Evolutionary conservation across 37 sponge, comb jelly and placozoan species (phyloP).

Genomic region (Ephydatia muelleri): DNA sequence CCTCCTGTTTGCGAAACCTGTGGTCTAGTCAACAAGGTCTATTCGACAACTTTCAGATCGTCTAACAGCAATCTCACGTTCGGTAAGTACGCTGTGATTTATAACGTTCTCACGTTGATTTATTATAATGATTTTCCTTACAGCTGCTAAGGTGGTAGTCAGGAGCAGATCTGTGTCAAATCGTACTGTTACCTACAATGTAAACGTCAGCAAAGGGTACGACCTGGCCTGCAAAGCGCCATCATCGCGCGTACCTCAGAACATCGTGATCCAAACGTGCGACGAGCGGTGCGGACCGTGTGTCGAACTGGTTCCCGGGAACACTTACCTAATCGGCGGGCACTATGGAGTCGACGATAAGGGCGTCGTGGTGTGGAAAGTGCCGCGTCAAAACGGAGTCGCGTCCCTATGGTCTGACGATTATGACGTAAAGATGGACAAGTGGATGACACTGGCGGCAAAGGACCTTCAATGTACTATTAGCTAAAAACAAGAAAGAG

Average conservation of each 20-base stretch:
- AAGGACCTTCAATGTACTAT: not conserved
- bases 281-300: not conserved
- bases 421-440: not conserved
- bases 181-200: not conserved
- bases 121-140: not conserved
- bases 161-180: not conserved
- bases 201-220: not conserved
- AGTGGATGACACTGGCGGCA: not conserved
- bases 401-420: not conserved
- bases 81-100: not conserved
- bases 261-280: not conserved
- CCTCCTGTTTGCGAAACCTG: not conserved
- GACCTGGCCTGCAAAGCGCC: not conserved
- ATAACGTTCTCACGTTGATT: not conserved
- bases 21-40: not conserved
- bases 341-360: not conserved
- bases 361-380: not conserved
- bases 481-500: not conserved
- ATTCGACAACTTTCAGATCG: not conserved
- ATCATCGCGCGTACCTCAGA: not conserved
- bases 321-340: not conserved
- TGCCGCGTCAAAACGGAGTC: not conserved
- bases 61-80: not conserved
- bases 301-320: not conserved
- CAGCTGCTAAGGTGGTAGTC: not conserved